phyloP scores from a whole-genome alignment of 2,797 vertebrate genomes.

The Schizopygopsis malacanthus region DNA sequence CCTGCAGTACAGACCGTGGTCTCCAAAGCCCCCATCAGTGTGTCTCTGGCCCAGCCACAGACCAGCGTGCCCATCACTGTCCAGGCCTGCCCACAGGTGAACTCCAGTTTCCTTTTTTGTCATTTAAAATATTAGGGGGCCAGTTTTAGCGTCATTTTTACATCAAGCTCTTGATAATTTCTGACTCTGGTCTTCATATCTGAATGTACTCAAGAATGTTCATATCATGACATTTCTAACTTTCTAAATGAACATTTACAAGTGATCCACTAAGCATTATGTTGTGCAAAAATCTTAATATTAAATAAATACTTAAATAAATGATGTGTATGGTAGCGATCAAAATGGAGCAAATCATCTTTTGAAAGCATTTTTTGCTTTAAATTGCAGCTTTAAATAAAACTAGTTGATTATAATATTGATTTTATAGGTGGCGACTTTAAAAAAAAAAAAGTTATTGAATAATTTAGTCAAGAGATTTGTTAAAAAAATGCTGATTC shows the following conservation, averaged over 20 bases:
- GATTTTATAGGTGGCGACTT: neutral
- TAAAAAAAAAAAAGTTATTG: neutral
- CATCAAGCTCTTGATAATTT: neutral
- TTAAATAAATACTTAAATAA: neutral
- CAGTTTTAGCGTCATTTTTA: neutral
- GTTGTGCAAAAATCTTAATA: neutral
- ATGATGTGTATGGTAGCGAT: neutral
- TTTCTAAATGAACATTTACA: neutral
- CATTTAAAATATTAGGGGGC: neutral
- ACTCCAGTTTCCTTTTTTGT: slow-evolving; percentile 16
- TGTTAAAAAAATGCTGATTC: too few species aligned
- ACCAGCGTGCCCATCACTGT: slow-evolving; percentile 83
- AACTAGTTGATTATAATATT: neutral
- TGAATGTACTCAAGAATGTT: neutral
- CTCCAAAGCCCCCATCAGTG: slow-evolving; percentile 72
- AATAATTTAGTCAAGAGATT: too few species aligned
- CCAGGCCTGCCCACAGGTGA: slow-evolving; percentile 90
- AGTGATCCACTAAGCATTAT: neutral
- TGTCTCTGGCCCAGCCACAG: slow-evolving; percentile 78
- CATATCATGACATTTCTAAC: neutral
- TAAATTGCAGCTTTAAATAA: neutral
- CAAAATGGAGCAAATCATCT: neutral
- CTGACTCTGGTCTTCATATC: neutral
- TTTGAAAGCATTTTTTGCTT: neutral
- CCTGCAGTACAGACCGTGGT: slow-evolving; percentile 72